These are phyloP conservation scores for Plectus sambesii DNA, from an alignment of 1,140 invertebrate species.

Conservation along the genomic window DNA sequence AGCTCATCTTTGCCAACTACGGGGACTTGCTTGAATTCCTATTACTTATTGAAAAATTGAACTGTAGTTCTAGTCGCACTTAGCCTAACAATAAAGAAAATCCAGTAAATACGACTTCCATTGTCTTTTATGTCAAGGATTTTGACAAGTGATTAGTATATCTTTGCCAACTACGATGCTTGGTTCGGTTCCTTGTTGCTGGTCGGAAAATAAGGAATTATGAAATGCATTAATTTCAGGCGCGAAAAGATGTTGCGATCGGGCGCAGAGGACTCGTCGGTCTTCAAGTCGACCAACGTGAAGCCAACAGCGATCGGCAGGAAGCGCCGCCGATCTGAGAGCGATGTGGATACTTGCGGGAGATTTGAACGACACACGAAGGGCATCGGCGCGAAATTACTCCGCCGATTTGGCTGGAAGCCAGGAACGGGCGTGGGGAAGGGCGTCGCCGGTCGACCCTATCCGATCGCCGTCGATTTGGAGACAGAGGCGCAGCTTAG, in stretches of 20 bases:
- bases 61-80: no score
- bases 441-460: conserved; percentile 23
- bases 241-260: conserved; percentile 9
- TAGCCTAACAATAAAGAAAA: no score
- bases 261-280: conserved; percentile 1
- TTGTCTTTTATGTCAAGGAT: no score
- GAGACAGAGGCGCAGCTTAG: conserved; percentile 18
- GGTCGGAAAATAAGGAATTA: no score
- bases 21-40: conserved; percentile 12
- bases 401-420: conserved; percentile 54
- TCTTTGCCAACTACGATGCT: no score
- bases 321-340: conserved; percentile 4
- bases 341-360: background rate
- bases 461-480: conserved; percentile 17
- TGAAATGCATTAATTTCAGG: background rate
- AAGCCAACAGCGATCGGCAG: background rate
- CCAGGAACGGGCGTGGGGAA: conserved; percentile 53
- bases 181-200: no score
- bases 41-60: background rate
- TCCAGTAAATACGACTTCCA: no score
- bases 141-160: no score
- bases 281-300: background rate
- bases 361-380: background rate
- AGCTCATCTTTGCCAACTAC: no score
- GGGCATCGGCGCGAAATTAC: conserved; percentile 51